Evolutionary conservation across 2,797 vertebrate species (phyloP), one percentile per base, ranked within the genome.

Genomic region (Sarcophilus harrisii): DNA sequence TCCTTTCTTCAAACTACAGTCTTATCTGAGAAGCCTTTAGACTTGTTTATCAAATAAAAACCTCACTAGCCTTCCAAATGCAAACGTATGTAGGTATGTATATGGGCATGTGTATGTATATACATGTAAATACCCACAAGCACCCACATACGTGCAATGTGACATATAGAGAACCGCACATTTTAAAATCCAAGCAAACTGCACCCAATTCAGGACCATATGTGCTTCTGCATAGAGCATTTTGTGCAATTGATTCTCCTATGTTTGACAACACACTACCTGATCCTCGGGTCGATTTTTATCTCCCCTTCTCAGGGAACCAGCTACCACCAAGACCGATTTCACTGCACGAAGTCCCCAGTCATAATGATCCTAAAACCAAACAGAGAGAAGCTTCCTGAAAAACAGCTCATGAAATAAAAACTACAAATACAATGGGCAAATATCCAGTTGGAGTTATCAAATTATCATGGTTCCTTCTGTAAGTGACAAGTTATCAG

Each of bases 321-420:
- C 99, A 96, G 99, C 99, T 95, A 99, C 98, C 94, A 99, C 98
- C 97, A 99, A 98, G 96, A 99, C 98, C 90, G 99, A 99, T 94
- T 99, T 99, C 91, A 99, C 97, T 96, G 99, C 99, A 94, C 98
- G 98, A 96, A 99, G 98, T 96, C 98, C 98, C 99, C 99, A 99
- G n/a, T 99, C 99, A 97, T 99, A 99, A 98, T 99, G 98, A 94
- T 99, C 99, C 99, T 99, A 92, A 97, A 98, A 96, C 93, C 94
- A 97, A 95, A 73, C 62, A 96, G 0, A 96, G 24, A 60, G 32
- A 90, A 0, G 45, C 1, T 93, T 94, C 81, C 90, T 95, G 6
- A 96, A 93, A 87, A 54, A 30, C 6, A 52, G 1, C 29, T 38
- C 94, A 32, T 28, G 90, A 96, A 32, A 9, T 3, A 60, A 4